Percentiles rank a stretch among this genome's conserved stretches.
phyloP scores from a whole-genome alignment of 2,113 vertebrate genomes.

The Eonycteris spelaea region DNA sequence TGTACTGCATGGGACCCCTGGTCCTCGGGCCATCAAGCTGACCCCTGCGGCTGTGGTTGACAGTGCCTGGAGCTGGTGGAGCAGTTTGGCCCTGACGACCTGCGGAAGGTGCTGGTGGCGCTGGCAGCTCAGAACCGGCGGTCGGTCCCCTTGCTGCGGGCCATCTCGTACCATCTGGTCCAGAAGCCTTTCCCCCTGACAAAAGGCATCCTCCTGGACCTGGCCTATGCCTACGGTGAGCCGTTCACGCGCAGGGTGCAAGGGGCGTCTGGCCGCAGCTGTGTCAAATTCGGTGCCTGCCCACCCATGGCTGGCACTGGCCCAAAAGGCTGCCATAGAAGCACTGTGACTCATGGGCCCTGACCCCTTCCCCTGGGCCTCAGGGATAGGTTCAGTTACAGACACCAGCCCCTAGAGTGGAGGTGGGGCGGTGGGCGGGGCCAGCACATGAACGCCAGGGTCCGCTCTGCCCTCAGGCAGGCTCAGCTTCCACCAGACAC shows the following conservation, averaged over 20 bases:
- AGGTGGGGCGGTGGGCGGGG: background rate
- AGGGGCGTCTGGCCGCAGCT: background rate
- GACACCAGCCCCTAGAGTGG: slow-evolving; percentile 7
- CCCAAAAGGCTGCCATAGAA: slow-evolving; percentile 67
- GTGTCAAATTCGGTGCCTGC: slow-evolving; percentile 36
- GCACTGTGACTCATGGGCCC: slow-evolving; percentile 51
- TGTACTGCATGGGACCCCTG: slow-evolving; percentile 54
- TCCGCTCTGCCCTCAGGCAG: slow-evolving; percentile 84
- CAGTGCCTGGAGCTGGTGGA: slow-evolving; percentile 93
- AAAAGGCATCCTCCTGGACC: slow-evolving; percentile 84
- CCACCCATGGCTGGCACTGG: background rate
- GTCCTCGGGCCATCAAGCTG: slow-evolving; percentile 55
- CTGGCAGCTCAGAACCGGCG: slow-evolving; percentile 86
- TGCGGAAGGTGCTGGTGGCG: slow-evolving; percentile 81
- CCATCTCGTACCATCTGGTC: slow-evolving; percentile 91
- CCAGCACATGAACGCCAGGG: background rate
- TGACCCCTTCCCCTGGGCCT: background rate
- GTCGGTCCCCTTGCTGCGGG: slow-evolving; percentile 88
- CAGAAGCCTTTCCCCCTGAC: slow-evolving; percentile 86
- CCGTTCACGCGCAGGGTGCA: rapidly evolving
- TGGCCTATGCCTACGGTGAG: slow-evolving; percentile 90
- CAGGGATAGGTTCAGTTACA: slow-evolving; percentile 60
- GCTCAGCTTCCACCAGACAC: slow-evolving; percentile 90
- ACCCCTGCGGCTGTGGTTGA: slow-evolving; percentile 66
- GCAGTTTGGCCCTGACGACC: slow-evolving; percentile 86